A percentile compares a stretch with the other conserved stretches of the same genome.
Conservation (phyloP, 2,113 vertebrate genomes). For the Pungitius pungitius region DNA sequence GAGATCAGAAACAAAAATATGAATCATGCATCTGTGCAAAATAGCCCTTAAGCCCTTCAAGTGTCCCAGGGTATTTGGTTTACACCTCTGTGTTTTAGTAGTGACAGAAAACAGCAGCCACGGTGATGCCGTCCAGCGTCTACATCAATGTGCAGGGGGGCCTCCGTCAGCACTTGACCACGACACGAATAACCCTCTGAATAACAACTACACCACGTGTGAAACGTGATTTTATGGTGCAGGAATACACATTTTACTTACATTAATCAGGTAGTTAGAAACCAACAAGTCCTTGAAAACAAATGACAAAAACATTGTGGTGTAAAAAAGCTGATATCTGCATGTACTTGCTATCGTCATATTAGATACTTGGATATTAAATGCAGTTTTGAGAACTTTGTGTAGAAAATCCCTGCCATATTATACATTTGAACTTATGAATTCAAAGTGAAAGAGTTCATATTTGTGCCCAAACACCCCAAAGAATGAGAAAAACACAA, state of each 20-base stretch:
- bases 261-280: neutral
- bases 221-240: neutral
- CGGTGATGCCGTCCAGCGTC: neutral
- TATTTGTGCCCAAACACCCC: conserved; percentile 22
- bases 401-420: neutral
- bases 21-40: conserved; percentile 28
- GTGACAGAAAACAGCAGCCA: conserved; percentile 40
- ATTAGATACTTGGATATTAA: neutral
- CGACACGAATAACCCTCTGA: conserved; percentile 24
- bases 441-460: conserved; percentile 10
- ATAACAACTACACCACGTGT: conserved; percentile 1
- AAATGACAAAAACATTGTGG: neutral
- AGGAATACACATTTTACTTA: neutral
- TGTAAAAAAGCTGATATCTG: neutral
- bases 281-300: neutral
- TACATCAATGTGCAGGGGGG: conserved; percentile 9
- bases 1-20: conserved; percentile 58
- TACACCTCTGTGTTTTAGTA: conserved; percentile 31
- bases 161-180: conserved; percentile 23
- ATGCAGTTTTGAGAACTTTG: neutral
- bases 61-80: conserved; percentile 46
- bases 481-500: conserved; percentile 46
- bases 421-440: conserved; percentile 37
- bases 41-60: conserved; percentile 9
- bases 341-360: neutral